Base-by-base conservation (phyloP, 2,888 invertebrate species). In the Eurois occulta region DNA sequence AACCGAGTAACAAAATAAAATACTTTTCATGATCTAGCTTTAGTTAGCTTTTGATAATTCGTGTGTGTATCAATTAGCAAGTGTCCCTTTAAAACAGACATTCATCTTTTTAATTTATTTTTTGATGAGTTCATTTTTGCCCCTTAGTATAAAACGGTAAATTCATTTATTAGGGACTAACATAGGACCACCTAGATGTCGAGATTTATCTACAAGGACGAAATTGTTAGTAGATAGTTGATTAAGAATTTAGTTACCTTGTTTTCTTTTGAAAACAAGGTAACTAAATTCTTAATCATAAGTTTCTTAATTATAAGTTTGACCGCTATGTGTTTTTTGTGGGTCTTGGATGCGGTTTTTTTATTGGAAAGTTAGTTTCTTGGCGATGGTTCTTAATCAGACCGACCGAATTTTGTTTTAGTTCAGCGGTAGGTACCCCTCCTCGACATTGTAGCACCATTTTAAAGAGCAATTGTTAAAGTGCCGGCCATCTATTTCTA, bases 201-300 rank as follows among this genome's bases (percentile, higher is more conserved):
- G 41, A 77, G 48, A 85, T 65, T 73, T 64, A 72, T 81, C 35
- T 72, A 38, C 35, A 72, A 60, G 43, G 62, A 72, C 60, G 48
- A 70, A 48, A 85, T 68, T 46, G 72, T 85, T 66, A 81, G 71
- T 81, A 76, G 58, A 24, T 43, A 71, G 35, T 73, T 71, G 55
- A 77, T 74, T 77, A 77, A 65, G n/a, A 66, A 81, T 62, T 77
- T 74, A 60, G 62, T 52, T 58, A 68, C 28, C 60, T 81, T 55
- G 18, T 80, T 67, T n/a, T n/a, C n/a, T n/a, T n/a, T n/a, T n/a
- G n/a, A n/a, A n/a, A n/a, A n/a, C n/a, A n/a, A n/a, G n/a, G n/a
- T n/a, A n/a, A n/a, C n/a, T n/a, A n/a, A n/a, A n/a, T n/a, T n/a
- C n/a, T n/a, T n/a, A n/a, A n/a, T n/a, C n/a, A n/a, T n/a, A n/a